phyloP scores from a whole-genome alignment of 1,140 invertebrate species.

The Homalodisca vitripennis region DNA sequence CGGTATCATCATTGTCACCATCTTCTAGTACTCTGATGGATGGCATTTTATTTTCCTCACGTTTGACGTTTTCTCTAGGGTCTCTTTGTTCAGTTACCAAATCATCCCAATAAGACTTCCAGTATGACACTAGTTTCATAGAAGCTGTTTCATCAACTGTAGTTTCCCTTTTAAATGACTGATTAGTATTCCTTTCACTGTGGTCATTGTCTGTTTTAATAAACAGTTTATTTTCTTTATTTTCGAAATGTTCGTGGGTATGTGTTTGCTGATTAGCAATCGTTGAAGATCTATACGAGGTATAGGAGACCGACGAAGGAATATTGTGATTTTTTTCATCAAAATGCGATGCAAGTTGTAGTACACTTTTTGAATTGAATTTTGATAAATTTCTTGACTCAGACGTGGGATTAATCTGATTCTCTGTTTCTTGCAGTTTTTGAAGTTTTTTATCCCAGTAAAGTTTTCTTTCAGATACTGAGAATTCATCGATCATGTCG shows the following conservation, averaged over 20 bases:
- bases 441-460: conserved; percentile 22
- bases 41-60: conserved; percentile 1
- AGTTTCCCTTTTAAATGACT: not conserved
- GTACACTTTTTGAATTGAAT: conserved; percentile 18
- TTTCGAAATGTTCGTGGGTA: too few relatives aligned
- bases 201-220: too few relatives aligned
- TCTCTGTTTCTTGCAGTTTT: not conserved
- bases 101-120: conserved; percentile 25
- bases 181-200: not conserved
- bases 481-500: not conserved
- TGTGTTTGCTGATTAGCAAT: too few relatives aligned
- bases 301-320: too few relatives aligned
- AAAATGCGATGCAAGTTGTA: conserved; percentile 1
- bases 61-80: not conserved
- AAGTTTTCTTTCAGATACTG: conserved; percentile 9
- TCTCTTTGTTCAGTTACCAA: conserved; percentile 18
- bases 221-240: too few relatives aligned
- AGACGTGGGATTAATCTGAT: not conserved
- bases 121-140: conserved; percentile 7
- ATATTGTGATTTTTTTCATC: too few relatives aligned
- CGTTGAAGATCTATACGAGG: too few relatives aligned
- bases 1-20: conserved; percentile 16
- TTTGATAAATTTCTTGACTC: not conserved
- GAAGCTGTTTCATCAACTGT: not conserved
- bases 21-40: conserved; percentile 5